Conservation (phyloP, 2,888 invertebrate genomes). For the Adelognathus sp. region DNA sequence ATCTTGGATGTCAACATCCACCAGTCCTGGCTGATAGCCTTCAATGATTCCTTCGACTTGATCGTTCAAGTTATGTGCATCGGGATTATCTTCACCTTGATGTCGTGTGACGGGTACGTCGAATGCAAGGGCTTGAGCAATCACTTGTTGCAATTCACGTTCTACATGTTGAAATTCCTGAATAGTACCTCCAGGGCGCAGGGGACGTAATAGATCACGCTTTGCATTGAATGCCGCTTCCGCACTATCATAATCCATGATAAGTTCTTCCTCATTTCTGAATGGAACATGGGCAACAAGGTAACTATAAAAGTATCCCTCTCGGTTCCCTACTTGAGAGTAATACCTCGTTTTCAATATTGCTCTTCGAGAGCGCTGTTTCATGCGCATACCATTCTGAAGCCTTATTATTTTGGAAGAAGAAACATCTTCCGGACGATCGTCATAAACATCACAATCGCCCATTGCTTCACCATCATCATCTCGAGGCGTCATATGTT, state of each 20-base stretch:
- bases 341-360: neutral
- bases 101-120: neutral
- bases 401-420: neutral
- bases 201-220: neutral
- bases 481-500: neutral
- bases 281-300: conserved; percentile 3
- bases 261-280: conserved; percentile 10
- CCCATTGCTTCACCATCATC: conserved; percentile 5
- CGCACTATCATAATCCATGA: neutral
- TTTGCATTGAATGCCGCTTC: conserved; percentile 5
- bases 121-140: conserved; percentile 13
- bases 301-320: conserved; percentile 10
- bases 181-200: conserved; percentile 59
- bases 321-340: neutral
- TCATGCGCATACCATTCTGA: conserved; percentile 3
- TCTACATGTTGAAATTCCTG: conserved; percentile 60
- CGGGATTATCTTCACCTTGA: neutral
- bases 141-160: conserved; percentile 22
- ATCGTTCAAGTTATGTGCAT: neutral
- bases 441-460: conserved; percentile 25
- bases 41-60: conserved; percentile 19
- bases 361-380: neutral
- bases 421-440: neutral
- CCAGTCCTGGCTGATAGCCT: neutral
- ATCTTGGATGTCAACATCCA: conserved; percentile 24